Evolutionary conservation across 2,888 invertebrate species (phyloP).

Genomic region (Leptinotarsa rubiginosa): DNA sequence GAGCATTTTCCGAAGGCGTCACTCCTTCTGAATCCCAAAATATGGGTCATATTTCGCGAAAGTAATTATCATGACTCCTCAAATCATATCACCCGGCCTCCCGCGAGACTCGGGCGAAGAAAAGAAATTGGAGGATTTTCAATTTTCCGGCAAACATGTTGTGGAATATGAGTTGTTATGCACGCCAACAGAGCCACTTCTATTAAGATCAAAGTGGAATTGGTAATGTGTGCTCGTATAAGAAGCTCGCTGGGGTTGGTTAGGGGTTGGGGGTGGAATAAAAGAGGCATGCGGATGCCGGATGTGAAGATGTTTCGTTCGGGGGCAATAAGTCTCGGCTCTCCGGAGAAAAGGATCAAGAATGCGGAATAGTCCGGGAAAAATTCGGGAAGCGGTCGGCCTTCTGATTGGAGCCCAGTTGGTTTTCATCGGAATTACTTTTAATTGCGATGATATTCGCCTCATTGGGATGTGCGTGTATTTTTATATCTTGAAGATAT

Average conservation of each 20-base stretch:
- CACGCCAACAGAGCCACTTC: conserved; percentile 41
- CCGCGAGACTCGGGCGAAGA: conserved; percentile 32
- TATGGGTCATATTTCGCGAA: conserved; percentile 9
- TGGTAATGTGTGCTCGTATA: conserved; percentile 46
- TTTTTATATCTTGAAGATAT: too few species aligned
- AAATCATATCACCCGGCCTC: conserved; percentile 21
- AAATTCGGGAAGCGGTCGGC: not conserved
- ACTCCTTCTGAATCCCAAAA: not conserved
- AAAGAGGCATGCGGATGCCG: conserved; percentile 46
- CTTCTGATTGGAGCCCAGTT: not conserved
- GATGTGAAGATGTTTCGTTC: conserved; percentile 60
- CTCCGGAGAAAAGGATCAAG: conserved; percentile 57
- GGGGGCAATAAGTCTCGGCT: conserved; percentile 60
- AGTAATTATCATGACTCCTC: conserved; percentile 19
- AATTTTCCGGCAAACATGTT: conserved; percentile 44
- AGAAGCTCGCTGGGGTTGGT: conserved; percentile 28
- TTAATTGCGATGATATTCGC: not conserved
- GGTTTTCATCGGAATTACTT: not conserved
- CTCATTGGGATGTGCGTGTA: not conserved
- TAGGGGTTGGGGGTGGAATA: conserved; percentile 40
- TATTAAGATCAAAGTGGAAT: conserved; percentile 46
- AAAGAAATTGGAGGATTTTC: conserved; percentile 42
- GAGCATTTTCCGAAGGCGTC: not conserved
- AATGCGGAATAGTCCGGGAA: conserved; percentile 39
- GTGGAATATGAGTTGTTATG: conserved; percentile 46